Conservation (phyloP, 1,140 invertebrate species). For the Monochamus saltuarius region DNA sequence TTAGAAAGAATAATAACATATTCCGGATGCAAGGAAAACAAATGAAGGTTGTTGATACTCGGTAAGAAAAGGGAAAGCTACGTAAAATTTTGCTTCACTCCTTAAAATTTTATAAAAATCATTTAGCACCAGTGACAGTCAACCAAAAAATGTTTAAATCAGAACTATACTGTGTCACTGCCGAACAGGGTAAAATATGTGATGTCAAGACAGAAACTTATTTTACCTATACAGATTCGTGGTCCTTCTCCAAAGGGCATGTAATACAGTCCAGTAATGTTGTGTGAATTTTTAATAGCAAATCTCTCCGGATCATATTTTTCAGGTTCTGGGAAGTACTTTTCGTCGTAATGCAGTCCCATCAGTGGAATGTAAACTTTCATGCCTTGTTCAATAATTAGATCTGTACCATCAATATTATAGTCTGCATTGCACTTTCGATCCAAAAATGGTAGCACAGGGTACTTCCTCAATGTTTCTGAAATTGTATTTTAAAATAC, state of each 20-base stretch:
- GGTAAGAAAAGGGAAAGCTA: too few species aligned
- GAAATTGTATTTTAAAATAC: constrained; percentile 9
- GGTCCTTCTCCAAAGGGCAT: constrained; percentile 34
- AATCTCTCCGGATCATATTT: constrained; percentile 55
- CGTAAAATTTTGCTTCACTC: too few species aligned
- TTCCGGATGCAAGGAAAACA: too few species aligned
- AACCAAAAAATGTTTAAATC: too few species aligned
- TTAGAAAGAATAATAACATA: too few species aligned
- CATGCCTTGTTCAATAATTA: constrained; percentile 50
- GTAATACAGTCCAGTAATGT: constrained; percentile 16
- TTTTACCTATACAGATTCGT: constrained; percentile 32
- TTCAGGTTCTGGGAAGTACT: constrained; percentile 53
- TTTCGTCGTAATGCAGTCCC: constrained; percentile 44
- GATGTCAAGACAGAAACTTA: too few species aligned
- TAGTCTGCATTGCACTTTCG: constrained; percentile 53
- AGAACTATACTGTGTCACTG: too few species aligned
- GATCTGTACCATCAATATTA: constrained; percentile 50
- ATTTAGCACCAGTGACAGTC: too few species aligned
- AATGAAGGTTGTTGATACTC: too few species aligned
- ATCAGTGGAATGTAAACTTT: constrained; percentile 53
- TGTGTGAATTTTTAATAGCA: constrained; percentile 38
- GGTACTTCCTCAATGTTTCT: constrained; percentile 58
- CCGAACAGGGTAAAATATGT: too few species aligned
- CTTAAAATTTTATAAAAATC: too few species aligned
- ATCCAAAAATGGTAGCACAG: constrained; percentile 53